A percentile compares a stretch with the other conserved stretches of the same genome.
phyloP scores from a whole-genome alignment of 35 echinoderm and acorn worm species.

The Ophioderma brevispina region DNA sequence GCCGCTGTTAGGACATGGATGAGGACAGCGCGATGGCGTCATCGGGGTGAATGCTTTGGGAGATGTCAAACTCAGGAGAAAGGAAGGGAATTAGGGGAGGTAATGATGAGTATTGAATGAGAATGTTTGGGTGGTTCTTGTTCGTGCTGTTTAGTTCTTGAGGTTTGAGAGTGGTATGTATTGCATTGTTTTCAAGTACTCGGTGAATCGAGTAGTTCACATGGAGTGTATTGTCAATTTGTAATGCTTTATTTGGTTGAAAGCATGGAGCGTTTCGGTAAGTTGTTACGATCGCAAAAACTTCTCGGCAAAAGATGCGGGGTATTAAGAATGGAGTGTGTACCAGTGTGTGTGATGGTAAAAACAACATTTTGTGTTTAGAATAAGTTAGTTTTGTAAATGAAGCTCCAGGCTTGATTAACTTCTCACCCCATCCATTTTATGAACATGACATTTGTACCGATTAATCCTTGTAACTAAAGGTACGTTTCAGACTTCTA shows the following conservation, averaged over 20 bases:
- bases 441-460: background rate
- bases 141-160: background rate
- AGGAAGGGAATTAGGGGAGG: background rate
- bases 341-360: background rate
- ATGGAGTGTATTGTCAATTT: background rate
- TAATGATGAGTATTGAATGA: background rate
- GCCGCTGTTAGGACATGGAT: background rate
- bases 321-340: background rate
- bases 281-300: background rate
- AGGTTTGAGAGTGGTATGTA: background rate
- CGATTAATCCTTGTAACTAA: no score
- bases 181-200: conserved; percentile 11
- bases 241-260: background rate
- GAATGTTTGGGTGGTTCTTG: background rate
- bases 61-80: background rate
- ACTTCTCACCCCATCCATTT: background rate
- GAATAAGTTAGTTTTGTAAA: background rate
- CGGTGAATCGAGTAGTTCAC: background rate
- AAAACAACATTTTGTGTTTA: background rate
- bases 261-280: background rate
- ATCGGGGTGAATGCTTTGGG: background rate
- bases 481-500: no score
- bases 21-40: background rate
- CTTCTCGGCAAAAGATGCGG: background rate
- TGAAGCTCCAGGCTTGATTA: background rate